A percentile compares a stretch with the other conserved stretches of the same genome.
Evolutionary conservation across 2,797 vertebrate species (phyloP).

Genomic region (Lepilemur ruficaudatus): DNA sequence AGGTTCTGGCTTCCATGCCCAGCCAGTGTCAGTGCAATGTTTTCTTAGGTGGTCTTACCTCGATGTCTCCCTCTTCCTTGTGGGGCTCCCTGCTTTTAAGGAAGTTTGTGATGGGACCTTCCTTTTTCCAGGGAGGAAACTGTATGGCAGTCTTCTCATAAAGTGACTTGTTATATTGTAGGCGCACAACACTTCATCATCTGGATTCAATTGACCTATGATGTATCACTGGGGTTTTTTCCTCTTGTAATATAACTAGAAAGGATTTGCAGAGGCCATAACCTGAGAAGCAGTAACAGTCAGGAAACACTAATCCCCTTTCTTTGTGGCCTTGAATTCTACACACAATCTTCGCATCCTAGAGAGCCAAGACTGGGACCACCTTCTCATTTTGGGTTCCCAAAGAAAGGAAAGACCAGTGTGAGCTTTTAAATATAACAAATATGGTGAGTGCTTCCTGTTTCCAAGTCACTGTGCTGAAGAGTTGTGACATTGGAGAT

Average conservation of each 20-base stretch:
- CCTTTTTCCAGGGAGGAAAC: neutral
- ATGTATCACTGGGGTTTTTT: neutral
- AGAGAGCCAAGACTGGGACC: neutral
- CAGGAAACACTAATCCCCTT: neutral
- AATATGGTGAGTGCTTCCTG: neutral
- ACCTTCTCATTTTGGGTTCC: neutral
- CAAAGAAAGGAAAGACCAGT: neutral
- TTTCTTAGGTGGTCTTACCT: neutral
- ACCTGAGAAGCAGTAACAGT: neutral
- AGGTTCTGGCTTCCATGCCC: neutral
- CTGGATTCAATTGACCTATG: neutral
- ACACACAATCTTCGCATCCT: neutral
- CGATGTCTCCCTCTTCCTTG: constrained; percentile 22
- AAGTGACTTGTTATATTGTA: neutral
- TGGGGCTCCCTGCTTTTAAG: neutral
- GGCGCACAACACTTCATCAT: neutral
- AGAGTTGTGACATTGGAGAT: neutral
- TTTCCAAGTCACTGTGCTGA: neutral
- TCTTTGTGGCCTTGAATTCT: neutral
- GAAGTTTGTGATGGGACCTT: neutral
- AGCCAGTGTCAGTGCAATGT: neutral
- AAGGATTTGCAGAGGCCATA: constrained; percentile 14
- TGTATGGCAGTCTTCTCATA: neutral
- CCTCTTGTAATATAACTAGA: neutral
- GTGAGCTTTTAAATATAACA: neutral